These are phyloP conservation scores for Ichneumon xanthorius DNA, from an alignment of 2,888 invertebrate species.

Conservation along the genomic window DNA sequence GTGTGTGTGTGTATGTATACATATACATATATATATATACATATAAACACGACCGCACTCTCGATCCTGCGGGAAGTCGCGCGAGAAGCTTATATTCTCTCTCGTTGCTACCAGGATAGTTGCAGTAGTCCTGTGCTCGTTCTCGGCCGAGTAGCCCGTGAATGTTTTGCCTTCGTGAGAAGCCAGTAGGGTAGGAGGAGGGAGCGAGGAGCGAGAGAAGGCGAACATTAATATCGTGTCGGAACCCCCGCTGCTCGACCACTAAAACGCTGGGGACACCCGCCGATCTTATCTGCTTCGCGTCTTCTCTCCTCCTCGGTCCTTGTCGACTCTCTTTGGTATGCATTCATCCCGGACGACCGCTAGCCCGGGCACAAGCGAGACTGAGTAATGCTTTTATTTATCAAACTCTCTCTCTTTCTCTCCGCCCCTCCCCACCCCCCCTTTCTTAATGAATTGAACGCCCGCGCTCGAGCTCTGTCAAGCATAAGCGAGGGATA, in stretches of 20 bases:
- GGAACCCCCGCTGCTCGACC: conserved; percentile 83
- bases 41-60: conserved; percentile 56
- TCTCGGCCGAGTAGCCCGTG: conserved; percentile 53
- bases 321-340: conserved; percentile 81
- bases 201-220: conserved; percentile 77
- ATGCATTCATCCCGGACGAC: conserved; percentile 82
- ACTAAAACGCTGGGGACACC: conserved; percentile 85
- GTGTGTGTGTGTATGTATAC: not conserved
- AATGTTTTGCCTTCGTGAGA: conserved; percentile 68
- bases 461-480: conserved; percentile 68
- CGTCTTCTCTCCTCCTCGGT: conserved; percentile 79
- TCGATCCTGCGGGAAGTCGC: conserved; percentile 60
- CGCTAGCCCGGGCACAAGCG: conserved; percentile 73
- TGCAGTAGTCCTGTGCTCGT: conserved; percentile 51
- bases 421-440: conserved; percentile 34
- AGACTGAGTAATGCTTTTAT: conserved; percentile 84
- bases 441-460: conserved; percentile 83
- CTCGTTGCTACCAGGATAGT: conserved; percentile 59
- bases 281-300: conserved; percentile 83
- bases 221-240: conserved; percentile 84
- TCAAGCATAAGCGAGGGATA: conserved; percentile 44
- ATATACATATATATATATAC: too few relatives aligned
- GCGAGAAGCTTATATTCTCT: conserved; percentile 41
- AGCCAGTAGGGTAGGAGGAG: conserved; percentile 35
- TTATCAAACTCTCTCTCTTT: conserved; percentile 80